Percentiles rank a stretch among this genome's conserved stretches.
These are phyloP conservation scores for Tangara arthus DNA, from an alignment of 2,797 vertebrate genomes.

Conservation along the genomic window DNA sequence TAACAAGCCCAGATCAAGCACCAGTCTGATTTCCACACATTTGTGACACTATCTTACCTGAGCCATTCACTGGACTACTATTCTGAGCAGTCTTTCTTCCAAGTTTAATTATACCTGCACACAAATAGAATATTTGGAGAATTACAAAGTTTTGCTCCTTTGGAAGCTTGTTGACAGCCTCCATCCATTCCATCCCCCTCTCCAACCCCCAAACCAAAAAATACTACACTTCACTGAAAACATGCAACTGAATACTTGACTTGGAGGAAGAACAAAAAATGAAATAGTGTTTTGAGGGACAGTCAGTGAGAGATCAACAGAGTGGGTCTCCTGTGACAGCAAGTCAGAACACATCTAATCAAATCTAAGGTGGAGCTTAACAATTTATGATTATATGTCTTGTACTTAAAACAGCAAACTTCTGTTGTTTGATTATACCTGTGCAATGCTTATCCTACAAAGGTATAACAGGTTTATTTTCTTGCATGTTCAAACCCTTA, in stretches of 20 bases:
- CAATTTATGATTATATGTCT: not conserved
- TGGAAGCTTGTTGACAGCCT: not conserved
- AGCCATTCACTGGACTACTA: not conserved
- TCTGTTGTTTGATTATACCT: not conserved
- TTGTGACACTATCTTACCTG: not conserved
- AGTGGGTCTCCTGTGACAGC: not conserved
- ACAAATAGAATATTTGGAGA: not conserved
- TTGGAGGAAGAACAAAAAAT: not conserved
- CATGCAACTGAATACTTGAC: not conserved
- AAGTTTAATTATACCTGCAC: not conserved
- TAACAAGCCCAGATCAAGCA: not conserved
- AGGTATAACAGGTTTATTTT: not conserved
- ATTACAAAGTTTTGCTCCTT: not conserved
- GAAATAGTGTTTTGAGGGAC: not conserved
- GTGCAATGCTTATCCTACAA: not conserved
- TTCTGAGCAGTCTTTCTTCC: rapidly evolving
- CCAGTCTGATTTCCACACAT: not conserved
- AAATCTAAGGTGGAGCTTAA: not conserved
- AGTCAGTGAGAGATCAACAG: not conserved
- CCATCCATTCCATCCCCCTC: not conserved
- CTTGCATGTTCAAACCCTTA: not conserved
- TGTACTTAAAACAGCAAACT: not conserved
- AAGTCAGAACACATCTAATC: not conserved
- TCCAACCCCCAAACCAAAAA: not conserved
- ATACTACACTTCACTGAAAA: not conserved